These are phyloP conservation scores for Butorides virescens DNA, from an alignment of 2,113 vertebrate genomes.

Conservation along the genomic window DNA sequence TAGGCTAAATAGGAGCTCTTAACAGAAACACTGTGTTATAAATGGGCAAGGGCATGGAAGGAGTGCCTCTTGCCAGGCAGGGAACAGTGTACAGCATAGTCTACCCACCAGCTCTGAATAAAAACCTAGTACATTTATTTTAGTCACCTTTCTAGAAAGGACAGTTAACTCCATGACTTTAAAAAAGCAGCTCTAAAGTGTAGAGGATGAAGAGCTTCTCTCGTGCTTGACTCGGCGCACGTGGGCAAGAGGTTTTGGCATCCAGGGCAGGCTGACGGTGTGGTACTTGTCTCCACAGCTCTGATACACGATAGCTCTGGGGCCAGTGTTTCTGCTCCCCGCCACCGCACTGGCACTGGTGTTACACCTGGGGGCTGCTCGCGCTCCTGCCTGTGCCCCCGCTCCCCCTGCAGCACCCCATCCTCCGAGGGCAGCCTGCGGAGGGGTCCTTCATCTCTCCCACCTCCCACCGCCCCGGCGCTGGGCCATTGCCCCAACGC, in stretches of 20 bases:
- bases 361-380: not conserved
- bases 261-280: not conserved
- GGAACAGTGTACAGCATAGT: not conserved
- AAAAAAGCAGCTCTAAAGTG: not conserved
- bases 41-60: not conserved
- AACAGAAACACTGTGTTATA: not conserved
- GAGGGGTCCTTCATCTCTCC: not conserved
- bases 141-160: not conserved
- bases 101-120: not conserved
- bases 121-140: not conserved
- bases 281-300: not conserved
- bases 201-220: not conserved
- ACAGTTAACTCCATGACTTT: not conserved
- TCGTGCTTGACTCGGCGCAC: not conserved
- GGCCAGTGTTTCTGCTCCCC: not conserved
- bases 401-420: rapidly evolving
- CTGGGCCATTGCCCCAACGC: not conserved
- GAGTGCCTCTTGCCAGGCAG: not conserved
- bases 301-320: not conserved
- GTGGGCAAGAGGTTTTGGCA: not conserved
- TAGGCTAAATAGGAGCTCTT: not conserved
- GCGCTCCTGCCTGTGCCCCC: not conserved
- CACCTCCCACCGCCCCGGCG: rapidly evolving
- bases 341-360: too few species aligned
- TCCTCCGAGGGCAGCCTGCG: not conserved